These are phyloP conservation scores for Leucophora obtusa DNA, from an alignment of 2,888 invertebrate genomes.

Conservation along the genomic window DNA sequence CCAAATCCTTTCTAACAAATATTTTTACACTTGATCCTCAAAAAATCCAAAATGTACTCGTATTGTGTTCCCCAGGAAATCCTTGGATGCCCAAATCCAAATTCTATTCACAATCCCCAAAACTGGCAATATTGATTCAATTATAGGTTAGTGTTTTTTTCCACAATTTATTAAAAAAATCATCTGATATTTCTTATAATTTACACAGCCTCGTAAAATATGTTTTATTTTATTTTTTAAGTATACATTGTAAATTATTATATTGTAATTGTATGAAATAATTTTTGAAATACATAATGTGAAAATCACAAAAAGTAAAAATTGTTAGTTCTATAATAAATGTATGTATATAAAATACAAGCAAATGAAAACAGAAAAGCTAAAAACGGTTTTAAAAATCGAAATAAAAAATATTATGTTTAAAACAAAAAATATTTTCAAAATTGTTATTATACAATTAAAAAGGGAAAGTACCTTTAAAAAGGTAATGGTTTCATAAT, in stretches of 20 bases:
- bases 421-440: neutral
- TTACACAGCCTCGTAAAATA: neutral
- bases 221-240: slow-evolving; percentile 3
- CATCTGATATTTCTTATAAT: neutral
- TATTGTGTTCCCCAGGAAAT: no score
- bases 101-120: no score
- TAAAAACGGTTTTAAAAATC: slow-evolving; percentile 14
- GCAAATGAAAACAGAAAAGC: neutral
- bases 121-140: no score
- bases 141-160: no score
- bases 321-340: neutral
- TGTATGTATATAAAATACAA: neutral
- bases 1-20: no score
- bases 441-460: neutral
- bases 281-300: neutral
- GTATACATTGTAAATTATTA: neutral
- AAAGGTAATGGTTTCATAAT: neutral
- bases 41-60: no score
- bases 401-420: neutral
- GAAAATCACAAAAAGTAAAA: neutral
- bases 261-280: neutral
- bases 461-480: neutral
- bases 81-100: no score
- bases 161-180: neutral
- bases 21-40: no score